These are phyloP conservation scores for Acanthopleura granulata DNA, from an alignment of 2,888 invertebrate genomes.

Conservation along the genomic window DNA sequence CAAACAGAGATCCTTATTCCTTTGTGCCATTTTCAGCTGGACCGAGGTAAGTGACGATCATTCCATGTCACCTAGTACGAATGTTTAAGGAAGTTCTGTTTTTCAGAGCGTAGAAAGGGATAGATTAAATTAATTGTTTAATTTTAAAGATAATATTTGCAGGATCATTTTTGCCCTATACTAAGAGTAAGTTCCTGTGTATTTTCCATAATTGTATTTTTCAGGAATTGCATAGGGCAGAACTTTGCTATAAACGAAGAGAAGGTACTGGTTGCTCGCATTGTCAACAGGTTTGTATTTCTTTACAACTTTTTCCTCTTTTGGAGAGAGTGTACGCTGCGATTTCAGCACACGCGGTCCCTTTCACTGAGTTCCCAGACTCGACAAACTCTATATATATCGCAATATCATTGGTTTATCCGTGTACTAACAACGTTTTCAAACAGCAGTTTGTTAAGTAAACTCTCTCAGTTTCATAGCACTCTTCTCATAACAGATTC, in stretches of 20 bases:
- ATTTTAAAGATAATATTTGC: not conserved
- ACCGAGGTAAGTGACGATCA: conserved; percentile 25
- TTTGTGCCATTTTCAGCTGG: conserved; percentile 40
- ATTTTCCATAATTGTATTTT: not conserved
- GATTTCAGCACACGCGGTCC: no score
- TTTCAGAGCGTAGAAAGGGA: no score
- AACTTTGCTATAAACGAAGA: conserved; percentile 40
- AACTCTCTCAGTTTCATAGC: not conserved
- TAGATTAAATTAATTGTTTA: no score
- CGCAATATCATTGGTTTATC: no score
- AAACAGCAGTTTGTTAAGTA: not conserved
- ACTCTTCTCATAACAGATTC: conserved; percentile 26
- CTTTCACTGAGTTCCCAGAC: no score
- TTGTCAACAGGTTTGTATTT: conserved; percentile 30
- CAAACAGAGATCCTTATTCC: conserved; percentile 24
- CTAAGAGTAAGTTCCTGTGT: no score
- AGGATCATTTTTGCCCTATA: not conserved
- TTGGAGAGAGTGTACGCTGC: no score
- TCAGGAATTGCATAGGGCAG: conserved; percentile 46
- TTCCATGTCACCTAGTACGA: no score
- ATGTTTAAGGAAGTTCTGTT: no score
- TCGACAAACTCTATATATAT: no score
- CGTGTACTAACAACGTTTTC: no score
- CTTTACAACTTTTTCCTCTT: no score
- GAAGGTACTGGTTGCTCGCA: conserved; percentile 33